phyloP scores from a whole-genome alignment of 2,113 vertebrate genomes.

The Rhizomys pruinosus region DNA sequence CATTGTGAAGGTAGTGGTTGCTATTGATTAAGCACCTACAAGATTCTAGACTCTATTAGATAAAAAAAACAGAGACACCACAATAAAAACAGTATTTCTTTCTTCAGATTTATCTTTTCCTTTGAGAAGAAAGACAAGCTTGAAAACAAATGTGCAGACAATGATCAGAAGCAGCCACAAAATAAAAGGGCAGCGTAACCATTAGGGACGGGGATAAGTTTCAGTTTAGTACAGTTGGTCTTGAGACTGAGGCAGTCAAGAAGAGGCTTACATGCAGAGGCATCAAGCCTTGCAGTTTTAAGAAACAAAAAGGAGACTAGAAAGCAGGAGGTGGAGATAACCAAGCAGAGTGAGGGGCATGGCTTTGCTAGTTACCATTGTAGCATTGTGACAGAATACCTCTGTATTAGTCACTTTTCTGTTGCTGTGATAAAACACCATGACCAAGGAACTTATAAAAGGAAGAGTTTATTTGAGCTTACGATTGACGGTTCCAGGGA shows the following conservation, averaged over 20 bases:
- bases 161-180: not conserved
- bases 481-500: no score
- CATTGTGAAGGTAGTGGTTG: not conserved
- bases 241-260: not conserved
- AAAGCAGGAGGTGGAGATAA: not conserved
- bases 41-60: not conserved
- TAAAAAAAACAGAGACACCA: not conserved
- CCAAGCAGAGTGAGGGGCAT: accelerated
- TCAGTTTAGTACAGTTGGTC: no score
- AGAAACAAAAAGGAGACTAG: not conserved
- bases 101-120: not conserved
- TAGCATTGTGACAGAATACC: not conserved
- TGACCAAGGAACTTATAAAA: no score
- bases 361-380: not conserved
- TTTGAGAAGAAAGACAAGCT: not conserved
- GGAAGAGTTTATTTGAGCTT: no score
- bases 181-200: not conserved
- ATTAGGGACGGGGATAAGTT: accelerated
- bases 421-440: no score
- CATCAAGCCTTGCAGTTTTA: not conserved
- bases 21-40: not conserved
- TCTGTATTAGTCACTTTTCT: no score
- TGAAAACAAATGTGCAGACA: not conserved
- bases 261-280: not conserved
- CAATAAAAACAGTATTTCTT: not conserved